Evolutionary conservation across 1,140 invertebrate species (phyloP).

Genomic region (Dysdera silvatica): DNA sequence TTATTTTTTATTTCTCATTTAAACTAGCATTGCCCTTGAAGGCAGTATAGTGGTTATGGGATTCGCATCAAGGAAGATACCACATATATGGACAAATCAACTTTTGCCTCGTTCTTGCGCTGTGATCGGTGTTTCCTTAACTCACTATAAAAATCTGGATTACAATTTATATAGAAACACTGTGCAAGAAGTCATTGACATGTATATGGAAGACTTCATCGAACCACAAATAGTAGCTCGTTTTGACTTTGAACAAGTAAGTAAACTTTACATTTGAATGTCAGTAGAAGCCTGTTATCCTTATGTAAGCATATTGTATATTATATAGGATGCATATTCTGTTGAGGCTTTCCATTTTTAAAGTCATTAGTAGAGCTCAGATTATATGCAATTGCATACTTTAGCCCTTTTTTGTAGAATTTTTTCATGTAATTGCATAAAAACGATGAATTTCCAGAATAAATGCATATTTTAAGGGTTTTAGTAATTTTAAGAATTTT

Average conservation of each 20-base stretch:
- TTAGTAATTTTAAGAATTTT: too few relatives aligned
- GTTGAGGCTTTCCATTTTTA: too few relatives aligned
- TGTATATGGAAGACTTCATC: constrained; percentile 48
- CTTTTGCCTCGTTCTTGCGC: constrained; percentile 45
- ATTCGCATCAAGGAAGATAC: constrained; percentile 47
- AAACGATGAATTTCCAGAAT: too few relatives aligned
- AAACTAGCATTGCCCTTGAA: constrained; percentile 46
- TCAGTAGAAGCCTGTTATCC: too few relatives aligned
- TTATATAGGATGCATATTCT: too few relatives aligned
- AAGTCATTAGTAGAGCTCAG: too few relatives aligned
- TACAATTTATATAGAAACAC: constrained; percentile 49
- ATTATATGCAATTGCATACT: too few relatives aligned
- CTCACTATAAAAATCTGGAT: constrained; percentile 48
- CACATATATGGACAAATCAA: constrained; percentile 40
- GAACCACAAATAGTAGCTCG: constrained; percentile 46
- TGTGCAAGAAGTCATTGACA: constrained; percentile 48
- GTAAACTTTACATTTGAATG: too few relatives aligned
- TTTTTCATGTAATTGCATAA: too few relatives aligned
- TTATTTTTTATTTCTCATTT: background rate
- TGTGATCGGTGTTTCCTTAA: constrained; percentile 51
- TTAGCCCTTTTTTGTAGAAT: too few relatives aligned
- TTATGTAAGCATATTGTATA: too few relatives aligned
- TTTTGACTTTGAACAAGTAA: constrained; percentile 44
- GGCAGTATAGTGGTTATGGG: constrained; percentile 52
- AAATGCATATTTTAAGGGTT: too few relatives aligned